Evolutionary conservation across 2,888 invertebrate species (phyloP), one percentile per base, ranked within the genome.

Genomic region (Leucania comma): DNA sequence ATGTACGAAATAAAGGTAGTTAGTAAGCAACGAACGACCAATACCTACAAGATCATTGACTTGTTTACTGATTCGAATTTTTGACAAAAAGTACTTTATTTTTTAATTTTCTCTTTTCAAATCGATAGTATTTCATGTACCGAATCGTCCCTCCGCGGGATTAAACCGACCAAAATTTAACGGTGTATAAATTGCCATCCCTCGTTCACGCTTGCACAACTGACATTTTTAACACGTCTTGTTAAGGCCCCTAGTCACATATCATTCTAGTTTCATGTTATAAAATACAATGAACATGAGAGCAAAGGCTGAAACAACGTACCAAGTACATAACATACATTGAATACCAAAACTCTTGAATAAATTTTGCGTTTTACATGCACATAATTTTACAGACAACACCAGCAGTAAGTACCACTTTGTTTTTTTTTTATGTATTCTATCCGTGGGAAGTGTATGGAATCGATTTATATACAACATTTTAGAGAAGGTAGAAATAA

Each of bases 321-420:
- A 50, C 48, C n/a, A 61, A 10, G 50, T 22, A 29, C 32, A 46
- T 17, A 22, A 42, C 5, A 42, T 20, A 42, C 9, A 56, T 38
- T 68, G 68, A 67, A 54, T 68, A 54, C 17, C 54, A 67, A 68
- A 65, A 68, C 32, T 46, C 10, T n/a, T 35, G 46, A 42, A 42
- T 68, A 64, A 48, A 67, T 56, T 54, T 46, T 48, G 3, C 17
- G 9, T 29, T 68, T 35, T 35, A 22, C 22, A 68, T 68, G 67
- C 68, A 68, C 54, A 66, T 66, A 66, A 46, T 4, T 66, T 66
- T 29, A 46, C 53, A 66, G 14, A 17, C 53, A 24, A 24, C 14
- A 32, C 1, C 14, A 17, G 6, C 22, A 29, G 42, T 14, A 42
- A 1, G 17, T 42, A 65, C 38, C 35, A 32, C 32, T 54, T 67